Conservation (phyloP, 2,797 vertebrate species). For the Margarornis squamiger region DNA sequence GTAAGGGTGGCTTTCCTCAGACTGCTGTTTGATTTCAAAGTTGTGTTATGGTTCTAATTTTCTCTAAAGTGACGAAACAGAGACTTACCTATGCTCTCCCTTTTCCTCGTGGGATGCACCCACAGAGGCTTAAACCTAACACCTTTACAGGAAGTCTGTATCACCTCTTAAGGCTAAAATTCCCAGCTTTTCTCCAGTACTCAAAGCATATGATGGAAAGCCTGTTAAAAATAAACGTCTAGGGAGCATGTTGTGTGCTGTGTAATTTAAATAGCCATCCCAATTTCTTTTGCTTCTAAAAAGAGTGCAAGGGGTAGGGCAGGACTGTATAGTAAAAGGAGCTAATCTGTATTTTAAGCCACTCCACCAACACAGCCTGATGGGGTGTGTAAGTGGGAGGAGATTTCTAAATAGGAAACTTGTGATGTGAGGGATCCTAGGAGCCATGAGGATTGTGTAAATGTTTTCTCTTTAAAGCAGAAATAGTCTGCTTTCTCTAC, state of each 20-base stretch:
- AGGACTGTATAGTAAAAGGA: background rate
- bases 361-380: background rate
- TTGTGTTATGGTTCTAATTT: background rate
- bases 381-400: background rate
- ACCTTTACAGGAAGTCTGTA: rapidly evolving
- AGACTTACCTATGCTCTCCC: background rate
- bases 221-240: background rate
- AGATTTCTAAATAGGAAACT: conserved; percentile 12
- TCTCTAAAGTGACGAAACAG: background rate
- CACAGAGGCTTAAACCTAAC: background rate
- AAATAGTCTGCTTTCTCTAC: background rate
- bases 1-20: background rate
- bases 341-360: background rate
- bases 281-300: background rate
- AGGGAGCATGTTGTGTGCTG: background rate
- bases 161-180: background rate
- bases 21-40: background rate
- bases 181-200: background rate
- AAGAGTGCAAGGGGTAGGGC: background rate
- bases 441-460: background rate
- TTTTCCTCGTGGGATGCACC: background rate
- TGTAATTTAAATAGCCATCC: background rate
- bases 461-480: conserved; percentile 1
- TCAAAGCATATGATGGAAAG: background rate
- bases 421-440: background rate